Base-by-base conservation (phyloP, 92 coral and sea anemone species). In the Palythoa heliodiscus region DNA sequence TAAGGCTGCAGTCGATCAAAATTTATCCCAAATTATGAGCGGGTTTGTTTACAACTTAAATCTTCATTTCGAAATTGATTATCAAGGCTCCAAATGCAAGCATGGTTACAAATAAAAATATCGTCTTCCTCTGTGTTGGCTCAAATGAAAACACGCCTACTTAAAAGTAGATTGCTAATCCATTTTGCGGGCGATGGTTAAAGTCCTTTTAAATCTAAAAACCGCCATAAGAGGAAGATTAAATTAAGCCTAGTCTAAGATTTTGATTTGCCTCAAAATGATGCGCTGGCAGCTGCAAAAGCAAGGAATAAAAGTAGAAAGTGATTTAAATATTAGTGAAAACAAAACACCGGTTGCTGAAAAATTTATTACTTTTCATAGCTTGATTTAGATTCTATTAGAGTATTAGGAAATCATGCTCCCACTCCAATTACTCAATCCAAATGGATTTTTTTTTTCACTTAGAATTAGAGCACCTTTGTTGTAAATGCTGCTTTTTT, bases 241-340 rank as follows among this genome's bases (percentile, higher is more conserved):
- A 5, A 43, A 43, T 8, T 43, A 43, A 43, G 50, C 50, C 35
- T 63, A 22, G 10, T 63, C 22, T 23, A 10, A 17, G 10, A 23
- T 63, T n/a, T 19, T 11, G 2, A 14, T 20, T 63, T 63, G 2
- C 22, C 69, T 63, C 60, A 39, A 19, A 37, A 43, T 61, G 17
- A 54, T 54, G 67, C 81, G 25, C 4, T 29, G 50, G 37, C 84
- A 80, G 84, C 84, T 80, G 73, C 84, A 48, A 80, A 22, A 48
- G 50, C 74, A 66, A 23, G 39, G 70, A 64, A 22, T 66, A 25
- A 15, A 76, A 22, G 35, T 53, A 25, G 43, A 75, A 24, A 35
- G 6, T 11, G 11, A 20, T 25, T 76, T 13, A 55, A 76, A 76
- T 25, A 17, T 58, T 7, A 23, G 17, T 35, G 25, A 47, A 52